These are phyloP conservation scores for Cyclopterus lumpus DNA, from an alignment of 2,797 vertebrate genomes.

Conservation along the genomic window DNA sequence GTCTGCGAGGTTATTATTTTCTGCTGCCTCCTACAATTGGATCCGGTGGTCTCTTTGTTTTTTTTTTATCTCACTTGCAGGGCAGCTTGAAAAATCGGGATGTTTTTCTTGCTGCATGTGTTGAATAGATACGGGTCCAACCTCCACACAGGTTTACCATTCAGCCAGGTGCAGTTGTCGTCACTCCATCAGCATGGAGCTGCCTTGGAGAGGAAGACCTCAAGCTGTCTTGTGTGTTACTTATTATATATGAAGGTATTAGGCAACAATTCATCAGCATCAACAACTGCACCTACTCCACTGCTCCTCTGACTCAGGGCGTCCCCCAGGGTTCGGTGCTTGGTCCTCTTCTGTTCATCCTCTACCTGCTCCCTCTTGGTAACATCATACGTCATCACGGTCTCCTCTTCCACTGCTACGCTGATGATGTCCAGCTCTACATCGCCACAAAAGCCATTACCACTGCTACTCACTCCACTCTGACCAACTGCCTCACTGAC, in stretches of 20 bases:
- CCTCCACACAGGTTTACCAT: conserved; percentile 2
- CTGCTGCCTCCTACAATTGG: background rate
- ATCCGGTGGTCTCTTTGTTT: background rate
- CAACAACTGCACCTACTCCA: no score
- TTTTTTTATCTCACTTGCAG: background rate
- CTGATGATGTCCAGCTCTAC: no score
- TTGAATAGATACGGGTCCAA: background rate
- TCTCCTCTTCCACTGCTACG: no score
- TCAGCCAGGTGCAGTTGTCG: background rate
- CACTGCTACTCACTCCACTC: no score
- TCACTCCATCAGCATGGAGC: background rate
- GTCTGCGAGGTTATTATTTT: background rate
- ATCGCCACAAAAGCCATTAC: no score
- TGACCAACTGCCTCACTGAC: no score
- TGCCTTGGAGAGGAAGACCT: background rate
- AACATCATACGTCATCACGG: no score
- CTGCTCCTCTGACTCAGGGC: no score
- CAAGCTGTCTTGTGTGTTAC: background rate
- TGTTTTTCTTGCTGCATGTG: background rate
- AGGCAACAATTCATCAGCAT: no score
- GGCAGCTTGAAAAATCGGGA: background rate
- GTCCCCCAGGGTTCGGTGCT: no score
- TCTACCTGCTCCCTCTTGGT: no score
- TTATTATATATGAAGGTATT: conserved; percentile 9
- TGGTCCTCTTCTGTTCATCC: no score